Percentiles rank a stretch among this genome's conserved stretches.
Conservation (phyloP, 2,113 vertebrate species). For the Rynchops niger region DNA sequence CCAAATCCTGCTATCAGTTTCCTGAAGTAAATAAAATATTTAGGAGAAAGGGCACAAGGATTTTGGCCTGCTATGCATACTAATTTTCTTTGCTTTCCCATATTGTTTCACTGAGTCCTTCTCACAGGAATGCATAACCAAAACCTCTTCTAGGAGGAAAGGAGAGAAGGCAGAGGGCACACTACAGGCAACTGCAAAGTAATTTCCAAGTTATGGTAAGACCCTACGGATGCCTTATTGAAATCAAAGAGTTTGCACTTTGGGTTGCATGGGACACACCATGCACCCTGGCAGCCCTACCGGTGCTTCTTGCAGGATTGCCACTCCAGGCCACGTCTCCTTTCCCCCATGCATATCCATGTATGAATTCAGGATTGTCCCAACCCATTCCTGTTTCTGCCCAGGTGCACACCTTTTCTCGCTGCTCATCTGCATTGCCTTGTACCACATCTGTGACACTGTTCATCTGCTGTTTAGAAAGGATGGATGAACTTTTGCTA, state of each 20-base stretch:
- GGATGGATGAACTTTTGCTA: neutral
- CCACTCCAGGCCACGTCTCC: neutral
- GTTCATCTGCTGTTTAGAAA: neutral
- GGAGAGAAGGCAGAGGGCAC: neutral
- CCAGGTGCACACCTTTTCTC: rapidly evolving
- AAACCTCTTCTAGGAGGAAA: neutral
- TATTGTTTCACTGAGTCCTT: neutral
- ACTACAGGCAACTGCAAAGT: neutral
- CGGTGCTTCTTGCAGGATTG: neutral
- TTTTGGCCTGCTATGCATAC: neutral
- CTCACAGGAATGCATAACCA: neutral
- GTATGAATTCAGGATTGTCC: neutral
- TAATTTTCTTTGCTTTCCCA: neutral
- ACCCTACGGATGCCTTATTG: neutral
- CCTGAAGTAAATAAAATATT: neutral
- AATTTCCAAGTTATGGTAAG: neutral
- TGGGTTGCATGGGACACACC: neutral
- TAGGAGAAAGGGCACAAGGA: neutral
- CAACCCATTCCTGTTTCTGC: neutral
- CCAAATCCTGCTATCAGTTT: neutral
- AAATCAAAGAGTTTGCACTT: neutral
- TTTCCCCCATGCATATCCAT: rapidly evolving
- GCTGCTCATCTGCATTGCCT: neutral
- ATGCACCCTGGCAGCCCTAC: rapidly evolving
- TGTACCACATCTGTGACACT: neutral